Base-by-base conservation (phyloP, 2,113 vertebrate species). In the Prolemur simus region DNA sequence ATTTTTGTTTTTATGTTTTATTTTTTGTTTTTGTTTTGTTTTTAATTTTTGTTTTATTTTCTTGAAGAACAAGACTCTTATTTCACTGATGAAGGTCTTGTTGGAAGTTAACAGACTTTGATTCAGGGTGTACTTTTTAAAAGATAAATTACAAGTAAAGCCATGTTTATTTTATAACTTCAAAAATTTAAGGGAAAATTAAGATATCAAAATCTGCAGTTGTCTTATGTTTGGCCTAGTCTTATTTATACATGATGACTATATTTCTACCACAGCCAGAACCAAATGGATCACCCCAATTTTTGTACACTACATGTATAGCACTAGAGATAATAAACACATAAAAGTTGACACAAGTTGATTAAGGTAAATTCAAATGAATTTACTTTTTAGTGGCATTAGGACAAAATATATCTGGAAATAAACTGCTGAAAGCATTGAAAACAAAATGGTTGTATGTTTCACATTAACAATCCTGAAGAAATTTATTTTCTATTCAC, bases 401-500 rank as follows among this genome's bases (percentile, higher is more conserved):
- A 60, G 34, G 23, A 87, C 84, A 76, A 89, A 94, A 87, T 84
- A 17, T 60, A 49, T 32, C 20, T 82, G 63, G 23, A 60, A 71
- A 92, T 78, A 37, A 52, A 29, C 15, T 73, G 25, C 20, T 58
- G 21, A 94, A 77, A 87, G 68, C 52, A 56, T 29, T 90, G 32
- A 78, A 85, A 78, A 90, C 39, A 97, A 94, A 86, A 29, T 49
- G 12, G 18, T 77, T 84, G 56, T 69, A 8, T 90, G 37, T 77
- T 94, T 92, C 64, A 69, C 42, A 64, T 76, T 58, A 73, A 83
- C 5, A 21, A 92, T 14, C 10, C 9, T 49, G 27, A 91, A 49
- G 45, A 95, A 87, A 83, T 54, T 58, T 56, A 80, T 88, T 68
- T 96, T 94, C 45, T 81, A 37, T 32, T 91, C 66, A 34, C 32